These are phyloP conservation scores for Amphimedon queenslandica DNA, from an alignment of 37 sponge, comb jelly and placozoan species.

Conservation along the genomic window DNA sequence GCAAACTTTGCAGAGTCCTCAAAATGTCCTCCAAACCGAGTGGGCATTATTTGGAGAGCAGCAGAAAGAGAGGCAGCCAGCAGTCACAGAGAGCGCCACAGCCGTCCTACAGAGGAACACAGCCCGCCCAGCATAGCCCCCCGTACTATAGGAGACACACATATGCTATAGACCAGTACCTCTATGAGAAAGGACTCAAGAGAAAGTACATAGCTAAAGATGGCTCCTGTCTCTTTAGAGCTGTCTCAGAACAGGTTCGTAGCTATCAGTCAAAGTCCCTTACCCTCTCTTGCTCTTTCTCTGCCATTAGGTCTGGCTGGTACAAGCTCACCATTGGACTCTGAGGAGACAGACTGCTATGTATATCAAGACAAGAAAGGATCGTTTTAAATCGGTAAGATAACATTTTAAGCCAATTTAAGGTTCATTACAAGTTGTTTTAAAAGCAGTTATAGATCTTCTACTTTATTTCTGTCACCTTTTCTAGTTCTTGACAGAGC, in stretches of 20 bases:
- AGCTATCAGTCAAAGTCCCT: neutral
- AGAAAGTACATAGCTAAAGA: constrained; percentile 79
- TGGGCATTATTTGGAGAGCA: too few relatives aligned
- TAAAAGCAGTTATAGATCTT: neutral
- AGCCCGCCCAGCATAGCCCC: too few relatives aligned
- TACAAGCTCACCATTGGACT: constrained; percentile 38
- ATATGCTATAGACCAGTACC: constrained; percentile 26
- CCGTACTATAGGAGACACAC: neutral
- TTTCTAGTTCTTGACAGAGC: constrained; percentile 42
- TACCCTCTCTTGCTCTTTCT: neutral
- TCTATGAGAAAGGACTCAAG: constrained; percentile 25
- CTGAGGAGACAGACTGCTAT: constrained; percentile 45
- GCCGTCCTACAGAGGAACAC: too few relatives aligned
- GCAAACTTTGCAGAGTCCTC: too few relatives aligned
- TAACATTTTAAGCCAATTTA: too few relatives aligned
- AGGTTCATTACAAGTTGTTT: too few relatives aligned
- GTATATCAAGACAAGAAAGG: constrained; percentile 39
- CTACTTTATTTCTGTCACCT: neutral
- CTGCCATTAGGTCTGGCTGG: constrained; percentile 31
- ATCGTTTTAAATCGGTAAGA: constrained; percentile 61
- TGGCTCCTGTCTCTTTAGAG: constrained; percentile 87
- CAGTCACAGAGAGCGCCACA: too few relatives aligned
- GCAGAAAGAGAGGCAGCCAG: too few relatives aligned
- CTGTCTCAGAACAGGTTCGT: constrained; percentile 80
- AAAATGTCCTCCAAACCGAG: too few relatives aligned